Conservation (phyloP, 2,113 vertebrate genomes). For the Scatophagus argus region DNA sequence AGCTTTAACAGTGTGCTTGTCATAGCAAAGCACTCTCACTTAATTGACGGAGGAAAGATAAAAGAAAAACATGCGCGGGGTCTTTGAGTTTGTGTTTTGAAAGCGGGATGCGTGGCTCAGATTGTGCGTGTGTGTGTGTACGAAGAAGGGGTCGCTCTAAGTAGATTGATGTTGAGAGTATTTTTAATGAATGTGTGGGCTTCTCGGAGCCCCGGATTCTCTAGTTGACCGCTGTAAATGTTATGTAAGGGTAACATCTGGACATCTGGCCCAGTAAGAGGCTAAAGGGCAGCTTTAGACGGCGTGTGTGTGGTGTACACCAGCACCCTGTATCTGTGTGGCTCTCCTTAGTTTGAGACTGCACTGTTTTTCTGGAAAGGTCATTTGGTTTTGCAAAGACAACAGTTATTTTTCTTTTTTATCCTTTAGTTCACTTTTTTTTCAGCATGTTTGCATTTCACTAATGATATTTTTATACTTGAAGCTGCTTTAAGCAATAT, state of each 20-base stretch:
- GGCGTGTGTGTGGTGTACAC: background rate
- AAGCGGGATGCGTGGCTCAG: background rate
- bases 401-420: background rate
- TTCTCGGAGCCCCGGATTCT: slow-evolving; percentile 20
- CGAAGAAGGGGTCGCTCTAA: background rate
- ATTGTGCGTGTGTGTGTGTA: background rate
- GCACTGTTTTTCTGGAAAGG: background rate
- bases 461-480: background rate
- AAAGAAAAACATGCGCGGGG: background rate
- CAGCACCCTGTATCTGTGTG: background rate
- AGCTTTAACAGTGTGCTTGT: background rate
- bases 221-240: slow-evolving; percentile 27
- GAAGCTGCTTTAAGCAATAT: background rate
- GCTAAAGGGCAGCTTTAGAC: background rate
- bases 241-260: slow-evolving; percentile 57
- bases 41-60: background rate
- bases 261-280: slow-evolving; percentile 15
- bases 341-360: background rate
- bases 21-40: background rate
- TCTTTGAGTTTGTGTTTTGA: background rate
- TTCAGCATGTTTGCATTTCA: background rate
- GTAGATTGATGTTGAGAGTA: background rate
- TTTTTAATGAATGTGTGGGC: background rate
- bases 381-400: background rate
- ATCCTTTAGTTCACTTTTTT: background rate